Base-by-base conservation (phyloP, 2,888 invertebrate genomes). In the Iselma pallidipennis region DNA sequence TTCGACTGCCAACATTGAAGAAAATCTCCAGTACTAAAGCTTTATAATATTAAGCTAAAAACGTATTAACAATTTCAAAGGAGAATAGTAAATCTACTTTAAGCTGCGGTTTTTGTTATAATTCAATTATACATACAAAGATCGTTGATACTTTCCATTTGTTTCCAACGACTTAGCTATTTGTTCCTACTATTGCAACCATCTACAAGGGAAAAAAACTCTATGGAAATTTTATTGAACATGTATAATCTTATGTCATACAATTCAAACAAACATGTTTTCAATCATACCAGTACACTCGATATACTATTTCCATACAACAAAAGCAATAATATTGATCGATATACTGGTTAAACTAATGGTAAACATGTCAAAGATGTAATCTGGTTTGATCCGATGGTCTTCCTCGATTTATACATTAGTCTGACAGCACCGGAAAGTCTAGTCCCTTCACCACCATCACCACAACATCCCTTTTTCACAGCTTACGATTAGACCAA, bases 321-420 rank as follows among this genome's bases (percentile, higher is more conserved):
- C 52, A 57, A 54, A 49, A 57, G 48, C 51, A 10, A 29, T 37
- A 9, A 33, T 60, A 64, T 64, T 45, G 59, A 66, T 63, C 62
- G 59, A 23, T 48, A 50, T 55, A 57, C 57, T 60, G 65, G 66
- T 66, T 57, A 60, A 65, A 68, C 65, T 66, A 66, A 68, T 68
- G 65, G 68, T 66, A 66, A 68, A 68, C 68, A 66, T 65, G 68
- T 68, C 68, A 65, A 68, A 66, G 65, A 62, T 66, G 63, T 66
- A 65, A 66, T 68, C 68, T 65, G 61, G 29, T 64, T 45, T 66
- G 66, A 64, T 61, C 63, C 42, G 63, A 61, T 66, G 58, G 66
- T 63, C 66, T 61, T 61, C 51, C 61, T 57, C 53, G 59, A 62
- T 65, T 62, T 59, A 53, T 65, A 62, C 65, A 65, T 65, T 65